A percentile compares a stretch with the other conserved stretches of the same genome.
Evolutionary conservation across 2,113 vertebrate genomes (phyloP).

Genomic region (Brachyistius frenatus): DNA sequence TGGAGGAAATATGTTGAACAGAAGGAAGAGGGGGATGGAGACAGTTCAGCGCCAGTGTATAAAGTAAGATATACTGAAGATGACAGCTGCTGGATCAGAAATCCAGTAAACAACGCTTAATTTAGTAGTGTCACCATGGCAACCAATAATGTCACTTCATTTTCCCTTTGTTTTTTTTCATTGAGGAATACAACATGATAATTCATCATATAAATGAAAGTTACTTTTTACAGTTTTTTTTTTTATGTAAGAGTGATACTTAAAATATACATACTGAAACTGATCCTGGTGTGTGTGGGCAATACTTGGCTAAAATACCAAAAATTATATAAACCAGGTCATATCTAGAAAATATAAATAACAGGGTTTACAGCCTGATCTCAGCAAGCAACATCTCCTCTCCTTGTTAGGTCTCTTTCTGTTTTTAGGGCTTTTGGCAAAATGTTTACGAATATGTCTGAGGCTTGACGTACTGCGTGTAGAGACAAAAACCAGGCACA

Average conservation of each 20-base stretch:
- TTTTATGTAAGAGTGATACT: neutral
- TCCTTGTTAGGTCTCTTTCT: neutral
- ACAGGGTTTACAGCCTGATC: neutral
- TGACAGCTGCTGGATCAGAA: conserved; percentile 52
- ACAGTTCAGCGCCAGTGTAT: conserved; percentile 9
- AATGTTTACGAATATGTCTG: too few species aligned
- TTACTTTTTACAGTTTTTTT: neutral
- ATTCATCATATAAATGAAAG: neutral
- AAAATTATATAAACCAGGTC: neutral
- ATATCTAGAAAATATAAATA: neutral
- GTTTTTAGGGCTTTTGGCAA: too few species aligned
- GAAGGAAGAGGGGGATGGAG: neutral
- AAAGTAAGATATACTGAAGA: conserved; percentile 12
- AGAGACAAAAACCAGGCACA: too few species aligned
- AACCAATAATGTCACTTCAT: conserved; percentile 8
- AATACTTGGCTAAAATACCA: neutral
- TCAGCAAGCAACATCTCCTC: neutral
- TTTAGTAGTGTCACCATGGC: conserved; percentile 17
- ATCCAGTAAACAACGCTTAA: conserved; percentile 31
- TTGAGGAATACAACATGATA: neutral
- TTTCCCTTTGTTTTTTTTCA: neutral
- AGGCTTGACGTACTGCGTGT: too few species aligned
- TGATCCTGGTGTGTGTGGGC: neutral
- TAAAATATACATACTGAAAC: neutral
- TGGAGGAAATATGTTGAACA: neutral